Evolutionary conservation across 2,113 vertebrate species (phyloP).

Genomic region (Monarcha castaneiventris): DNA sequence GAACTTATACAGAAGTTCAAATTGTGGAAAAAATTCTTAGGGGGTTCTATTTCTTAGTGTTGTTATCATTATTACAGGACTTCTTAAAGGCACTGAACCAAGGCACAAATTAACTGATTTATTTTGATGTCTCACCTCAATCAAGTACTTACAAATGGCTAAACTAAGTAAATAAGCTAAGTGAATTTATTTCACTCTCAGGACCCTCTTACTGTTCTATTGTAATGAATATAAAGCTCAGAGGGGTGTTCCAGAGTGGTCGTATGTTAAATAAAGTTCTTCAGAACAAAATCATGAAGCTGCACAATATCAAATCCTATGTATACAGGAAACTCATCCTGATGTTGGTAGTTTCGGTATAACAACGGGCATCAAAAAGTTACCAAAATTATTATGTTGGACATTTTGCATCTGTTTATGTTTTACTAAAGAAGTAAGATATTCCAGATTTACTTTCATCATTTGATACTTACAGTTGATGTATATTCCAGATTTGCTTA

Average conservation of each 20-base stretch:
- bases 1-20: slow-evolving; percentile 21
- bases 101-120: background rate
- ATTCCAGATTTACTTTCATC: slow-evolving; percentile 49
- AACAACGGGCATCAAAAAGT: background rate
- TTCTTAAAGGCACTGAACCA: background rate
- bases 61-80: background rate
- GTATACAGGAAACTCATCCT: background rate
- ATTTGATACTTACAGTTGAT: slow-evolving; percentile 13
- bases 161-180: background rate
- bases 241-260: background rate
- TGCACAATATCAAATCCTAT: background rate
- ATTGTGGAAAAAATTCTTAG: background rate
- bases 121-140: background rate
- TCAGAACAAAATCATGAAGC: background rate
- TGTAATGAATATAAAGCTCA: background rate
- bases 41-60: background rate
- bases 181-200: background rate
- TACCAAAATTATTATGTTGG: background rate
- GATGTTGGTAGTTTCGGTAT: background rate
- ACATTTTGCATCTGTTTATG: slow-evolving; percentile 48
- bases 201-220: background rate
- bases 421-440: slow-evolving; percentile 1
- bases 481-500: slow-evolving; percentile 42
- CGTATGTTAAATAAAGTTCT: background rate
- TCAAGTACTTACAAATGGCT: background rate